Evolutionary conservation across 2,797 vertebrate genomes (phyloP).

Genomic region (Malurus leucopterus): DNA sequence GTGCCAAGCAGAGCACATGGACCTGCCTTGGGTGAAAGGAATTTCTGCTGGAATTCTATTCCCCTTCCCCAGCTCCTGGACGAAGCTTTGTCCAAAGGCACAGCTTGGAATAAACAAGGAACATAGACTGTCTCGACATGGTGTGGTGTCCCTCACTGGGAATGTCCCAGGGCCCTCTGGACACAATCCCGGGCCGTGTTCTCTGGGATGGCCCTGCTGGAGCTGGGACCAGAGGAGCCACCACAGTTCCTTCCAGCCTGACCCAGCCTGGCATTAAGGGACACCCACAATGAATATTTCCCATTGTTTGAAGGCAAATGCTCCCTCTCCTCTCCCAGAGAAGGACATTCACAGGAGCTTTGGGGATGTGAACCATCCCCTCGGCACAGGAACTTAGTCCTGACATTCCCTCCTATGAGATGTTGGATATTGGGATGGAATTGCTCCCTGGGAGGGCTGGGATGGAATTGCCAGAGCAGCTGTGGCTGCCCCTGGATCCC

Average conservation of each 20-base stretch:
- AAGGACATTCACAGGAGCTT: background rate
- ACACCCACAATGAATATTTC: background rate
- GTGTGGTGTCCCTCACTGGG: fast-evolving
- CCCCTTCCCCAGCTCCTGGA: background rate
- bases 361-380: background rate
- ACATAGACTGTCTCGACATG: fast-evolving
- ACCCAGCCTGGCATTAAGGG: background rate
- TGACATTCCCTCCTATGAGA: background rate
- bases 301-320: background rate
- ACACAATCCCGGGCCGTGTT: fast-evolving
- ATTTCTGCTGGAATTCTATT: background rate
- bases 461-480: background rate
- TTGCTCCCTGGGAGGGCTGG: fast-evolving
- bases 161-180: background rate
- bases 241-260: background rate
- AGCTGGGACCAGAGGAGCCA: background rate
- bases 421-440: background rate
- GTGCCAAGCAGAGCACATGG: background rate
- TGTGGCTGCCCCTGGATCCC: background rate
- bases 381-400: background rate
- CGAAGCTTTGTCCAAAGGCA: background rate
- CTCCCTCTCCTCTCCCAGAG: background rate
- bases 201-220: background rate
- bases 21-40: background rate
- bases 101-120: background rate